Conservation (phyloP, 2,113 vertebrate species). For the Mustela nigripes region DNA sequence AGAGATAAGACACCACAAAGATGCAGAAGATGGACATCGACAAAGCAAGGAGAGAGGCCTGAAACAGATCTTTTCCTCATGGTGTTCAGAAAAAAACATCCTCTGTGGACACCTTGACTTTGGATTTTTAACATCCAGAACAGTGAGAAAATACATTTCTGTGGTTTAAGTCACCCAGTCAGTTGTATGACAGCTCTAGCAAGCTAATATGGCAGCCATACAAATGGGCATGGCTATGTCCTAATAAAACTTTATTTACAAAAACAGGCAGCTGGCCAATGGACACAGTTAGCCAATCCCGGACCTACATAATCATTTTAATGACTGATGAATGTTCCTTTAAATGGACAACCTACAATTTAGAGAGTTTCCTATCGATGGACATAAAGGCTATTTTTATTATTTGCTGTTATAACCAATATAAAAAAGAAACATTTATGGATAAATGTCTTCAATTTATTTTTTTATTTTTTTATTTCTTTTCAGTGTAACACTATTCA, state of each 20-base stretch:
- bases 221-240: background rate
- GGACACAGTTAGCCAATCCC: background rate
- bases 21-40: too few species aligned
- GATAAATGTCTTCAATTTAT: background rate
- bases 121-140: background rate
- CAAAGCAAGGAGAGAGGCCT: too few species aligned
- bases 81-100: too few species aligned
- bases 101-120: background rate
- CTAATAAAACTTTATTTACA: background rate
- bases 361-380: conserved; percentile 67
- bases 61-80: too few species aligned
- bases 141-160: background rate
- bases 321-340: background rate
- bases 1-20: too few species aligned
- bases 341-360: conserved; percentile 40
- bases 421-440: background rate
- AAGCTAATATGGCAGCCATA: background rate
- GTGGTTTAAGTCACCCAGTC: background rate
- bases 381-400: background rate
- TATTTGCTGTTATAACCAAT: background rate
- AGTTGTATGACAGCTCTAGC: background rate
- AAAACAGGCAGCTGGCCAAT: background rate
- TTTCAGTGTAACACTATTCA: too few species aligned
- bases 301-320: background rate
- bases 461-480: too few species aligned